Evolutionary conservation across 2,113 vertebrate species (phyloP), one percentile per base, ranked within the genome.

Genomic region (Anolis carolinensis): DNA sequence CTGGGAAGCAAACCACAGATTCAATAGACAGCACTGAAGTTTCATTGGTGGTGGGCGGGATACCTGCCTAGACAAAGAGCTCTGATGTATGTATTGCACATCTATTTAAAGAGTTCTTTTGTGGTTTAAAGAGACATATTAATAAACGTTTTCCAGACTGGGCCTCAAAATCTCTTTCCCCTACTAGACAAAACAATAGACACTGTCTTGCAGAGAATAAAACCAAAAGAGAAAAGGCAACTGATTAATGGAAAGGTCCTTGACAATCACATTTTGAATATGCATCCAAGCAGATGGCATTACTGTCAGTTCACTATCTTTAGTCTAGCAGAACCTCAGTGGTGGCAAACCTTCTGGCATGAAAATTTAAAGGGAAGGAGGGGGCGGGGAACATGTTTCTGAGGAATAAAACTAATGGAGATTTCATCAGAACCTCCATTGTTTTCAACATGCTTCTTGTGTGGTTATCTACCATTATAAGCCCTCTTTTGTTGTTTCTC

Each of bases 101-200:
- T 52, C 92, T 93, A 95, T 88, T 96, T 95, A 97, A 96, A 96
- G 95, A 93, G 89, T 79, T 65, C 94, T 95, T 96, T 96, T 97
- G 95, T 96, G 81, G 94, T 96, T 95, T 94, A 94, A 93, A 87
- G 94, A 96, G 93, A 95, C 94, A 94, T 94, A 96, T 94, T 95
- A 96, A 95, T 93, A 92, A 94, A 92, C 86, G 94, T 95, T 94
- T 95, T 87, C 36, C 89, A 92, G 92, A 93, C 82, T 85, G 86
- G 81, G 59, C 25, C 25, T 94, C 92, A 86, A 93, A 81, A 83
- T 84, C 75, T 89, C 52, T 92, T 94, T 88, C 91, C 20, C 2
- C 75, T 86, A 87, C 90, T 55, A 84, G 90, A 93, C 89, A 87
- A 84, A 78, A 30, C 75, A 95, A 91, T 92, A 89, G 86, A 89